phyloP scores from a whole-genome alignment of 2,113 vertebrate genomes.

The Ptyas mucosa region DNA sequence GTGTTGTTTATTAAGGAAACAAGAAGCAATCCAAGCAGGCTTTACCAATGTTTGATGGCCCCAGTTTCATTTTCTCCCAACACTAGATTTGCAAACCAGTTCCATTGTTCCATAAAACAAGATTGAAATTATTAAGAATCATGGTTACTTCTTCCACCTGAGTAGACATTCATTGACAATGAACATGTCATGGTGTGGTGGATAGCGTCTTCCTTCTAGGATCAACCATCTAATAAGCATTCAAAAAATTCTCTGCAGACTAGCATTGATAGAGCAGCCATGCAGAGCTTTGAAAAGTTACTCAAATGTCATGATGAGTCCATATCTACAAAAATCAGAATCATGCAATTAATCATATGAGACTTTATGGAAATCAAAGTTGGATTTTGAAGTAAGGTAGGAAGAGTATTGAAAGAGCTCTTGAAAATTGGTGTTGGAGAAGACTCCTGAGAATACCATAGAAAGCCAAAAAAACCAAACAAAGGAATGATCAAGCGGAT shows the following conservation, averaged over 20 bases:
- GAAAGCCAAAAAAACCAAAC: neutral
- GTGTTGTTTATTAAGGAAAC: neutral
- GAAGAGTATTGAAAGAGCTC: neutral
- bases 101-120: neutral
- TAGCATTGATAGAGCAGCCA: neutral
- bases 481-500: neutral
- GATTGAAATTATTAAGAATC: neutral
- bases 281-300: neutral
- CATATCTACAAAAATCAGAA: neutral
- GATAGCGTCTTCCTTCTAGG: neutral
- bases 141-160: neutral
- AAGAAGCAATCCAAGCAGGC: neutral
- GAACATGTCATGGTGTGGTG: neutral
- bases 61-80: neutral
- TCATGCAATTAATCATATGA: neutral
- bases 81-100: neutral
- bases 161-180: neutral
- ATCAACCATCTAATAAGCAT: neutral
- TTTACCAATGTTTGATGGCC: too few relatives aligned
- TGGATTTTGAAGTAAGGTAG: neutral
- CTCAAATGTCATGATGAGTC: neutral
- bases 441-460: neutral
- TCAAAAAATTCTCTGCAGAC: neutral
- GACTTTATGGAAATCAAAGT: neutral
- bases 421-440: neutral